Evolutionary conservation across 2,113 vertebrate genomes (phyloP).

Genomic region (Opisthocomus hoazin): DNA sequence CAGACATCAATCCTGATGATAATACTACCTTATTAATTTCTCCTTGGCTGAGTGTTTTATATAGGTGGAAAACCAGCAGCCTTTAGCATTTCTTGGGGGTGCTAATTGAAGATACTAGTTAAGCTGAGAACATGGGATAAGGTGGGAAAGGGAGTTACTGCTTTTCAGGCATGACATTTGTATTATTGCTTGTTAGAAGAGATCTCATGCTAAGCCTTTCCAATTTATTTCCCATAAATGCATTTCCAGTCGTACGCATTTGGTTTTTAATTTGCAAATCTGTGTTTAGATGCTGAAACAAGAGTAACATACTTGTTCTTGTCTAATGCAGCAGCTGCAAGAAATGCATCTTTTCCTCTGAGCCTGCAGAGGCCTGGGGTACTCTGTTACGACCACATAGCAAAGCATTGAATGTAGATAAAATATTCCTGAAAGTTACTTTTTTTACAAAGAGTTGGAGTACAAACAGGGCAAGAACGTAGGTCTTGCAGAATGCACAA

Average conservation of each 20-base stretch:
- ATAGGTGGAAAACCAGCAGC: neutral
- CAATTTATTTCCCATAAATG: neutral
- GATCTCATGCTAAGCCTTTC: neutral
- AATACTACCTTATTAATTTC: neutral
- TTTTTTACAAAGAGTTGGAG: neutral
- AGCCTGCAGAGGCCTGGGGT: neutral
- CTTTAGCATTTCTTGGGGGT: neutral
- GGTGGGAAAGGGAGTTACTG: no score
- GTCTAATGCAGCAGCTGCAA: neutral
- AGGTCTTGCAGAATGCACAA: neutral
- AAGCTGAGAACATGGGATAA: neutral
- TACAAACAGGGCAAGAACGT: neutral
- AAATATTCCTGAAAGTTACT: neutral
- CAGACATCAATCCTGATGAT: neutral
- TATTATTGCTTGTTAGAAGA: neutral
- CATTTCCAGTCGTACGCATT: neutral
- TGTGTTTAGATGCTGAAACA: neutral
- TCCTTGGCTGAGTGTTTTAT: neutral
- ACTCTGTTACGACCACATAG: neutral
- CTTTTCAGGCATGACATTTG: neutral
- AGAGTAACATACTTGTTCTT: neutral
- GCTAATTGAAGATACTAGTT: neutral
- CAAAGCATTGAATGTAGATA: neutral
- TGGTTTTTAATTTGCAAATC: neutral
- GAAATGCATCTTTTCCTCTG: neutral